Base-by-base conservation (phyloP, 2,113 vertebrate genomes). In the Gasterosteus aculeatus region DNA sequence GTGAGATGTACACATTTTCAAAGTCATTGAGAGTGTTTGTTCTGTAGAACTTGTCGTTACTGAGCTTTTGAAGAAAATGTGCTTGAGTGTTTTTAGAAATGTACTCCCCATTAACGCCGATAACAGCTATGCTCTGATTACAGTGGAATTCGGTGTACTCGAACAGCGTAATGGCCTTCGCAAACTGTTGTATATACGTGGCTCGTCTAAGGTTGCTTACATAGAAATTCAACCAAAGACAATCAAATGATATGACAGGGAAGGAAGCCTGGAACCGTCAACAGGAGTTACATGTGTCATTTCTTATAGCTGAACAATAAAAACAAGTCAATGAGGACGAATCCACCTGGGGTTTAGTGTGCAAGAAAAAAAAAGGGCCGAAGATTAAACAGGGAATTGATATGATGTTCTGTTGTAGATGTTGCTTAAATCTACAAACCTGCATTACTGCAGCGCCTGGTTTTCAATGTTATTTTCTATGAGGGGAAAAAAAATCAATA, bases 141-240 rank as follows among this genome's bases (percentile, higher is more conserved):
- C 35, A 59, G 53, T 81, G 77, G 10, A 69, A 69, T 76, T 75
- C 57, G 60, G 6, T 74, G 66, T 85, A 80, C 85, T 89, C 86
- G 72, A 88, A 89, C 39, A 75, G 60, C 80, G 74, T 49, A 58
- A 76, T 75, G 51, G 88, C 85, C 88, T 89, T 90, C 83, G 39
- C 51, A 65, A 38, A 38, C 35, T 7, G 35, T 35, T 86, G 64
- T 71, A 56, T 75, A 67, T 56, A 87, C 1, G 3, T 68, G 69
- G 59, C 70, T 83, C 70, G 65, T 86, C 67, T 74, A 57, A 44
- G 72, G 71, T 82, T 86, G 78, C 83, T 67, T 75, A 49, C 44
- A 71, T n/a, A 75, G 53, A 63, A 51, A 68, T 57, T 88, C 72
- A 88, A 89, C 89, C 90, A 91, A 89, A 91, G 87, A 91, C 84